Base-by-base conservation (phyloP, 2,888 invertebrate genomes). In the Tribolium freemani region DNA sequence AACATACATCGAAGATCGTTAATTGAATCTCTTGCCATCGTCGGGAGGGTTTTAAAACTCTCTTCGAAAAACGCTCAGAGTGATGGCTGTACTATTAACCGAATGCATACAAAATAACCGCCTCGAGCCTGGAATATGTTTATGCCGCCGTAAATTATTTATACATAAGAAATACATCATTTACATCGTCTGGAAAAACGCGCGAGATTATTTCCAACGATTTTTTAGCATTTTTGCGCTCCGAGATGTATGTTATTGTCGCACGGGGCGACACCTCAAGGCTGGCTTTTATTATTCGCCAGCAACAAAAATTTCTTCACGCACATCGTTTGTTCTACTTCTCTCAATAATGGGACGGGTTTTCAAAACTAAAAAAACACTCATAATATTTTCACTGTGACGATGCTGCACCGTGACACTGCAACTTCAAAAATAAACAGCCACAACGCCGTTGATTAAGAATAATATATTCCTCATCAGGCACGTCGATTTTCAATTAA, bases 131-230 rank as follows among this genome's bases (percentile, higher is more conserved):
- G 58, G 76, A 78, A 79, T 79, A 78, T 76, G 76, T 81, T 80
- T 80, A 79, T 81, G 81, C 81, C 79, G 81, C 82, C 74, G 81
- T 82, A 81, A 81, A 81, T 81, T 82, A 79, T 82, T 81, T 81
- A 77, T 81, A 80, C 76, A 77, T 74, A 77, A 79, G 79, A 76
- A 80, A 80, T 79, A 76, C 80, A 78, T 82, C 80, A 79, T 80
- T 79, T 79, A 77, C 72, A 73, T 73, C 73, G 82, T 81, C 81
- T 81, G 79, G 69, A 81, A 80, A 80, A 81, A 81, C 75, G 48
- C 75, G 48, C 53, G 70, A 61, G 61, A 71, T 71, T 53, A 71
- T 74, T 77, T 71, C 48, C 16, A 53, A 13, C 69, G 69, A 73
- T 63, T 73, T 61, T 57, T 45, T 8, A 13, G 21, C 50, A 61